phyloP scores from a whole-genome alignment of 2,888 invertebrate species.

The Volucella bombylans region DNA sequence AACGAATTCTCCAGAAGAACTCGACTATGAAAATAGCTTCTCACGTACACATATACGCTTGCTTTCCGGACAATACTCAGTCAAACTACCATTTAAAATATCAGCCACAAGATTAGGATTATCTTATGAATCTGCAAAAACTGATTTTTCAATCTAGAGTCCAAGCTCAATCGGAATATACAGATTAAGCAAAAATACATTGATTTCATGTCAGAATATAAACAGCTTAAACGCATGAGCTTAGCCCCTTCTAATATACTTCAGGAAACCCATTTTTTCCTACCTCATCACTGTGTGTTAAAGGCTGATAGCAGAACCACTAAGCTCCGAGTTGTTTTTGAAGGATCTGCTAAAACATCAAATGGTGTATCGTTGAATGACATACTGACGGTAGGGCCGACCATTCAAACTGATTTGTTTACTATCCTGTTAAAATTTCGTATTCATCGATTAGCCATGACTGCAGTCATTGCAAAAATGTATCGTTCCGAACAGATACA shows the following conservation, averaged over 20 bases:
- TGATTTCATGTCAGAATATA: conserved; percentile 40
- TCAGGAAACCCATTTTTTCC: conserved; percentile 5
- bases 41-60: too few relatives aligned
- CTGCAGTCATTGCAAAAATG: conserved; percentile 35
- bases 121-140: conserved; percentile 5
- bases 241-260: too few relatives aligned
- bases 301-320: conserved; percentile 4
- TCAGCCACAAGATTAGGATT: background rate
- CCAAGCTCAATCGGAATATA: conserved; percentile 4
- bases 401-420: conserved; percentile 15
- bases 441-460: conserved; percentile 12
- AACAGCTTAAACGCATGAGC: background rate
- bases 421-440: too few relatives aligned
- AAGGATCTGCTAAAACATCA: conserved; percentile 9
- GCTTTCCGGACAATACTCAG: too few relatives aligned
- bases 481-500: conserved; percentile 12
- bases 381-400: conserved; percentile 45
- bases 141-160: conserved; percentile 21
- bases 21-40: too few relatives aligned
- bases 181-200: conserved; percentile 30
- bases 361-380: conserved; percentile 21
- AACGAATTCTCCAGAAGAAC: too few relatives aligned
- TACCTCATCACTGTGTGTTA: conserved; percentile 32
- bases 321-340: conserved; percentile 15
- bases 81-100: too few relatives aligned